Conservation (phyloP, 1,140 invertebrate species). For the Drosophila serrata region DNA sequence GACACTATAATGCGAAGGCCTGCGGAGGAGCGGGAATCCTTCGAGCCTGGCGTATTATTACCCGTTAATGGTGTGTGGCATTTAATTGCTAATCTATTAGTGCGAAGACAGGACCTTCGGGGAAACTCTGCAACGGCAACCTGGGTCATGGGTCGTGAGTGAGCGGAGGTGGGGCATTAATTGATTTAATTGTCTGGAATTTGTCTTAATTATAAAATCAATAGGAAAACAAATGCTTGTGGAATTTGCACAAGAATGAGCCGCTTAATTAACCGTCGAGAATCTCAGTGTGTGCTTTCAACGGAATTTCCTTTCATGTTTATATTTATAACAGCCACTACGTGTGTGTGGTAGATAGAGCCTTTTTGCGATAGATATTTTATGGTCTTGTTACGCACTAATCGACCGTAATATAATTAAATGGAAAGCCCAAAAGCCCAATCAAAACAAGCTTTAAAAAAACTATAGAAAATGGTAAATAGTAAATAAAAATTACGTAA, state of each 20-base stretch:
- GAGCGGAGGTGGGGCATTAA: constrained; percentile 8
- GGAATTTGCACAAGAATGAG: constrained; percentile 47
- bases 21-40: constrained; percentile 11
- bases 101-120: constrained; percentile 36
- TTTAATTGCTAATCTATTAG: constrained; percentile 81
- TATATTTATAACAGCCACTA: constrained; percentile 6
- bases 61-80: constrained; percentile 76
- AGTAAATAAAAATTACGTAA: constrained; percentile 17
- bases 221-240: constrained; percentile 44
- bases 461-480: constrained; percentile 19
- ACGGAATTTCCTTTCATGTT: constrained; percentile 32
- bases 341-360: constrained; percentile 18
- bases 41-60: constrained; percentile 60
- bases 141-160: constrained; percentile 45
- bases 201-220: constrained; percentile 61
- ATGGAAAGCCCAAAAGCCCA: constrained; percentile 16
- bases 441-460: constrained; percentile 24
- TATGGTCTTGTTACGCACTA: constrained; percentile 20
- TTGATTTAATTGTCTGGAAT: constrained; percentile 67
- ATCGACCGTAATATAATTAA: constrained; percentile 35
- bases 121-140: background rate
- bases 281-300: constrained; percentile 23
- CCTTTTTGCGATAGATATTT: constrained; percentile 5
- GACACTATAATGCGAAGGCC: constrained; percentile 8
- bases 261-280: constrained; percentile 47